A percentile compares a stretch with the other conserved stretches of the same genome.
phyloP scores from a whole-genome alignment of 2,888 invertebrate species.

The Schizaphis graminum region DNA sequence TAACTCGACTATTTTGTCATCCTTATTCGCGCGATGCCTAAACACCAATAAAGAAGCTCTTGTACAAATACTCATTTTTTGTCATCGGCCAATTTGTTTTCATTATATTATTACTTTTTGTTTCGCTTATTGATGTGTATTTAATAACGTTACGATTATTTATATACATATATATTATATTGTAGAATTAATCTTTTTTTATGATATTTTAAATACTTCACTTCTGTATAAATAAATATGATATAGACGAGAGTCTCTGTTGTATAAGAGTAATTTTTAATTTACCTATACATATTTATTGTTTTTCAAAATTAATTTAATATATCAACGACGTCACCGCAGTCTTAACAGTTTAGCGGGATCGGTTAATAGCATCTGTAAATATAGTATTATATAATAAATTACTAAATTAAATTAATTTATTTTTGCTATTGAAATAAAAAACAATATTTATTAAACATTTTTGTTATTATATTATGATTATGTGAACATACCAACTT shows the following conservation, averaged over 20 bases:
- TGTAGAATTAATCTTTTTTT: slow-evolving; percentile 31
- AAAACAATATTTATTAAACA: slow-evolving; percentile 27
- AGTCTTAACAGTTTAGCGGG: background rate
- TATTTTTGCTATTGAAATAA: slow-evolving; percentile 25
- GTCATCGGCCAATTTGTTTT: slow-evolving; percentile 33
- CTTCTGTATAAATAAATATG: background rate
- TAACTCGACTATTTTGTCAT: background rate
- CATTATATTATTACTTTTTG: slow-evolving; percentile 26
- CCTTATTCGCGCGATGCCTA: background rate
- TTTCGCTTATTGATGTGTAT: slow-evolving; percentile 31
- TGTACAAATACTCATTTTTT: slow-evolving; percentile 22
- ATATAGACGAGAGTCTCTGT: background rate
- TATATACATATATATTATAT: background rate
- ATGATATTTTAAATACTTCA: background rate
- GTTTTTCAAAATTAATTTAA: slow-evolving; percentile 35
- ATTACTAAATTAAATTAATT: slow-evolving; percentile 38
- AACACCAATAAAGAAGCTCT: background rate
- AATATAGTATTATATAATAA: slow-evolving; percentile 29
- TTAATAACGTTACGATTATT: slow-evolving; percentile 25
- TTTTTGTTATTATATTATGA: background rate
- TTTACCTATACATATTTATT: slow-evolving; percentile 13
- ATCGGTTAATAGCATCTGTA: background rate
- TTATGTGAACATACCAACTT: background rate
- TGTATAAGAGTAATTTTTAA: slow-evolving; percentile 20
- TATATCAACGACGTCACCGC: background rate